phyloP scores from a whole-genome alignment of 2,888 invertebrate species.

The Mesorhabditis spiculigera region DNA sequence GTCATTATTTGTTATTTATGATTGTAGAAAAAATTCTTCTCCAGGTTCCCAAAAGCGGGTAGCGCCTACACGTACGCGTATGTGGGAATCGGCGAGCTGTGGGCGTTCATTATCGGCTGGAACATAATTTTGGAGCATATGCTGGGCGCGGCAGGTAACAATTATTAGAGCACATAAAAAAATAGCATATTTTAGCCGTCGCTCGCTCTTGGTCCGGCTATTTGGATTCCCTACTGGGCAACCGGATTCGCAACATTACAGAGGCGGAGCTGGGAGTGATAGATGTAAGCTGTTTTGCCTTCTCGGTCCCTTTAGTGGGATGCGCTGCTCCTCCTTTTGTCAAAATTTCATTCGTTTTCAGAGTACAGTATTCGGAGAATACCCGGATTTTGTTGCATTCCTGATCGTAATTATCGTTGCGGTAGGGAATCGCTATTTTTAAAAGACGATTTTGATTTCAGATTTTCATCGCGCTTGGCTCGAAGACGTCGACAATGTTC shows the following conservation, averaged over 20 bases:
- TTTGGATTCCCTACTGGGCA: conserved; percentile 58
- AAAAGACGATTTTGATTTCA: conserved; percentile 24
- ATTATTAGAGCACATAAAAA: no score
- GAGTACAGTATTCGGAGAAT: conserved; percentile 44
- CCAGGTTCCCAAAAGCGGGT: conserved; percentile 75
- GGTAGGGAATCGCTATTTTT: conserved; percentile 6
- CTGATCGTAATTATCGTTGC: conserved; percentile 40
- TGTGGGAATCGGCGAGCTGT: conserved; percentile 89
- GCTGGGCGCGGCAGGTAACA: conserved; percentile 68
- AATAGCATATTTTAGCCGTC: conserved; percentile 52
- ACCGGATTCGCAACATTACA: conserved; percentile 60
- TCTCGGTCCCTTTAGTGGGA: not conserved
- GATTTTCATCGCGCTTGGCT: conserved; percentile 57
- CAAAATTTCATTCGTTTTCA: conserved; percentile 15
- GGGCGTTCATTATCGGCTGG: conserved; percentile 74
- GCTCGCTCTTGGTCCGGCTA: conserved; percentile 63
- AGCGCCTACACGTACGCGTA: conserved; percentile 78
- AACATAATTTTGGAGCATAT: conserved; percentile 70
- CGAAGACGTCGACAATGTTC: conserved; percentile 60
- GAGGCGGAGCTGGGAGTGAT: not conserved
- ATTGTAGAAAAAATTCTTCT: conserved; percentile 7
- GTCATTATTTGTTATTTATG: not conserved
- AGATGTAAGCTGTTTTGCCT: not conserved
- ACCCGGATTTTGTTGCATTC: conserved; percentile 62
- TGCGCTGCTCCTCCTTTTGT: no score